Percentiles rank a stretch among this genome's conserved stretches.
Conservation (phyloP, 2,797 vertebrate genomes). For the Cygnus olor region DNA sequence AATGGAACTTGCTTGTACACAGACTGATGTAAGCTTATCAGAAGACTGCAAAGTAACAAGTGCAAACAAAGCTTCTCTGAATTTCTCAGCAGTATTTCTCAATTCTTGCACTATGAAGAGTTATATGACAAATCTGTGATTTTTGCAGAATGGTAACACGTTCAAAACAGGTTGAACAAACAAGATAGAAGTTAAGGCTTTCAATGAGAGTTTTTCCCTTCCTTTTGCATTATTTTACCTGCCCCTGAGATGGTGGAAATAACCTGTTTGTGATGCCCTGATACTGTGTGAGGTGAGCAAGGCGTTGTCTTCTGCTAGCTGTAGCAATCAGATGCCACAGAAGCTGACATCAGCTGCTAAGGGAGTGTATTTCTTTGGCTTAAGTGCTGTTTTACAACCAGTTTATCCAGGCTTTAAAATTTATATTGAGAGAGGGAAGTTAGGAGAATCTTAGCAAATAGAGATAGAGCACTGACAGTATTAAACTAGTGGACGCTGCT, state of each 20-base stretch:
- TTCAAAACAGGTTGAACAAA: not conserved
- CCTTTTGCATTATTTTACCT: not conserved
- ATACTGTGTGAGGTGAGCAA: not conserved
- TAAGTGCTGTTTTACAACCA: too few relatives aligned
- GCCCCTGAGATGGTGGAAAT: not conserved
- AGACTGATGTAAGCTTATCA: not conserved
- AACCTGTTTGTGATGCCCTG: fast-evolving
- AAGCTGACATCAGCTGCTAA: not conserved
- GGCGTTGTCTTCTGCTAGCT: not conserved
- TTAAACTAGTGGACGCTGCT: too few relatives aligned
- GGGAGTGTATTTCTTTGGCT: not conserved
- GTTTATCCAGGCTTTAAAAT: too few relatives aligned
- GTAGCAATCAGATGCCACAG: not conserved
- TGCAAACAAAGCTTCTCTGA: not conserved
- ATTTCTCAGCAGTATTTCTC: slow-evolving; percentile 17
- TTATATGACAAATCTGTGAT: not conserved
- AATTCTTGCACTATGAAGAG: not conserved
- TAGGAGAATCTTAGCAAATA: too few relatives aligned
- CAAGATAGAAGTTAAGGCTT: fast-evolving
- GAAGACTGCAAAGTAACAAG: not conserved
- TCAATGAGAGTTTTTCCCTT: not conserved
- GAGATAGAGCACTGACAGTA: too few relatives aligned
- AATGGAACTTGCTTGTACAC: not conserved
- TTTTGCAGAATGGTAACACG: not conserved
- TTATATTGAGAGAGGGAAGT: too few relatives aligned